A percentile compares a stretch with the other conserved stretches of the same genome.
These are phyloP conservation scores for Chlorodrepanis virens DNA, from an alignment of 2,113 vertebrate genomes.

Conservation along the genomic window DNA sequence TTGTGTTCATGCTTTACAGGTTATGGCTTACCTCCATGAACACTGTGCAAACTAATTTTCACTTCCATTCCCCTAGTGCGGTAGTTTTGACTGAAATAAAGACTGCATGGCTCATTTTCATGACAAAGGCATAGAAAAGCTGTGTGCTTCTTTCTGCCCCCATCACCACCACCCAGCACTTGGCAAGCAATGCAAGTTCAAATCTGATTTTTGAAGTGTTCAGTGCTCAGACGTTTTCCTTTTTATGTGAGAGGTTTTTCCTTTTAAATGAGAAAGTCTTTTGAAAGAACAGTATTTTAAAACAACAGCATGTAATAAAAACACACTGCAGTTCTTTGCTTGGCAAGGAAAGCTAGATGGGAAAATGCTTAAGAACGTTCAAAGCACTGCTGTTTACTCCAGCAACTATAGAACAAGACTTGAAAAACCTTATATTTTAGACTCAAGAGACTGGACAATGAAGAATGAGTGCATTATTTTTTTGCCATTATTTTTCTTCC, in stretches of 20 bases:
- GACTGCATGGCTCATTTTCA: neutral
- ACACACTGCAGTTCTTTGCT: neutral
- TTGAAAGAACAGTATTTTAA: slow-evolving; percentile 5
- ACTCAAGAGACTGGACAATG: neutral
- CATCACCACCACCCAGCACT: neutral
- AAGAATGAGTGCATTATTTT: neutral
- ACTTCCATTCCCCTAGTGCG: neutral
- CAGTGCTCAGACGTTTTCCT: neutral
- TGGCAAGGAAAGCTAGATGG: neutral
- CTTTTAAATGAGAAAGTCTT: neutral
- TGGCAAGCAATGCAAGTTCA: slow-evolving; percentile 24
- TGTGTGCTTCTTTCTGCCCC: neutral
- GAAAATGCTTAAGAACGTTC: slow-evolving; percentile 2
- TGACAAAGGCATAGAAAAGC: neutral
- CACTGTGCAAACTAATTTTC: neutral
- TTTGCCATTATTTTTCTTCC: neutral
- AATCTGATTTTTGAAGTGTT: neutral
- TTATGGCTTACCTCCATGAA: neutral
- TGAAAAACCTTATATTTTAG: neutral
- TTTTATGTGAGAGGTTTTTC: neutral
- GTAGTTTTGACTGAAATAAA: slow-evolving; percentile 31
- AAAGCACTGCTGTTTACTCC: neutral
- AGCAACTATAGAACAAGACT: neutral
- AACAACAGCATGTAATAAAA: neutral
- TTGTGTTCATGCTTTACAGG: neutral